Evolutionary conservation across 1,140 invertebrate species (phyloP), one percentile per base, ranked within the genome.

Genomic region (Protaetia brevitarsis): DNA sequence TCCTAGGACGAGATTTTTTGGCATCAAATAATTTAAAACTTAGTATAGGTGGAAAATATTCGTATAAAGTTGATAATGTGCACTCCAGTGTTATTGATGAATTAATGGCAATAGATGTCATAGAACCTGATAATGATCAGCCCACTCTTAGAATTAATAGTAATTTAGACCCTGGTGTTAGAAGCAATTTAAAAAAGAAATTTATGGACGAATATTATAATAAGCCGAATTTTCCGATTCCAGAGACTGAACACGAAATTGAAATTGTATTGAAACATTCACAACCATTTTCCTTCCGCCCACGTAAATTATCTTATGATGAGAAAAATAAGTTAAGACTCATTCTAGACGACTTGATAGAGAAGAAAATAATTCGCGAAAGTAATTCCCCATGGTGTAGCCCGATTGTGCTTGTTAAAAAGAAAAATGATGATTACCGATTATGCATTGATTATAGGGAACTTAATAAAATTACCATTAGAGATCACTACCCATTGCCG

Each of bases 401-500:
- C 62, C 73, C 75, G 3, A 66, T 74, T 6, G 69, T 74, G 7
- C 34, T 76, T 8, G 78, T 27, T 60, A 71, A 21, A 64, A 79
- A 80, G 64, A 73, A 73, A 26, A 69, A 76, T 57, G 57, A 36
- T 1, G 41, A 61, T 13, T 37, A 19, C 16, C 21, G 65, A 19
- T 75, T 84, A 11, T 85, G 82, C 73, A 68, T 83, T 0, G 82
- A 86, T 67, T 85, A 79, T 65, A 67, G 81, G 4, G 36, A 61
- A 23, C 57, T 84, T 1, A 85, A 85, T 69, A 73, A 71, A 57
- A 65, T 65, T 28, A 71, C 74, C 29, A 36, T 69, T 51, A 68
- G 72, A 71, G 67, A 77, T 57, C 64, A 67, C 19, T 77, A 34
- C 63, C 66, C 71, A 13, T 16, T 72, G 19, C 67, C 65, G 7